These are phyloP conservation scores for Pharmacophagus antenor DNA, from an alignment of 2,888 invertebrate species.

Conservation along the genomic window DNA sequence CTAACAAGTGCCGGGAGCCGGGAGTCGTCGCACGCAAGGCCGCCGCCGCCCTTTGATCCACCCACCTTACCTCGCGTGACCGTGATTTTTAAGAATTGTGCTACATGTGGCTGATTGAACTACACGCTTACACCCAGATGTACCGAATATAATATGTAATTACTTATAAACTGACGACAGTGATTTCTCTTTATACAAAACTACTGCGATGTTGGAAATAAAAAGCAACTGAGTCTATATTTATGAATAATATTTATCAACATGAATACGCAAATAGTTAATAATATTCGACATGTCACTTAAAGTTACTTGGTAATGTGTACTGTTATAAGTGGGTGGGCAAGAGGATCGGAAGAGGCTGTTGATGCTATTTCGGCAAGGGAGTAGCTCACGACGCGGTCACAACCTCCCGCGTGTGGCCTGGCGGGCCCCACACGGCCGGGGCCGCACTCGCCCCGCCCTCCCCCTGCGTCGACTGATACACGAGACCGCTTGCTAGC, in stretches of 20 bases:
- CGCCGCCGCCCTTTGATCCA: conserved; percentile 80
- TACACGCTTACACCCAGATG: conserved; percentile 2
- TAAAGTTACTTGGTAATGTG: neutral
- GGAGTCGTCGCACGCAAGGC: conserved; percentile 78
- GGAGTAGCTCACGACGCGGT: conserved; percentile 80
- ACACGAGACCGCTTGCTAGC: conserved; percentile 76
- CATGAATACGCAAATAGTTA: conserved; percentile 9
- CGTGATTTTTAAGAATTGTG: conserved; percentile 55
- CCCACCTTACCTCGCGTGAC: conserved; percentile 79
- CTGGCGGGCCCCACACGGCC: conserved; percentile 81
- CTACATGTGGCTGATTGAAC: conserved; percentile 10
- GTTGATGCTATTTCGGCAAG: conserved; percentile 72
- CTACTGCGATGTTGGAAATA: neutral
- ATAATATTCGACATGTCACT: neutral
- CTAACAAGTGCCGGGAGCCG: conserved; percentile 74
- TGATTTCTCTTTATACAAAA: neutral
- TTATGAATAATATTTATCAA: neutral
- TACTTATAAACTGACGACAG: neutral
- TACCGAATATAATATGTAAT: neutral
- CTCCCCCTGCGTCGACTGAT: conserved; percentile 77
- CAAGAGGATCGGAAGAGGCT: conserved; percentile 51
- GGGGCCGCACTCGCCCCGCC: conserved; percentile 79
- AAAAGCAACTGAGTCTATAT: neutral
- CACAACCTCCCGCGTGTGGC: conserved; percentile 82
- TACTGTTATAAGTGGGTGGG: conserved; percentile 39